Percentiles rank a stretch among this genome's conserved stretches.
phyloP scores from a whole-genome alignment of 1,140 invertebrate genomes.

The Pygmarrhopalites habei region DNA sequence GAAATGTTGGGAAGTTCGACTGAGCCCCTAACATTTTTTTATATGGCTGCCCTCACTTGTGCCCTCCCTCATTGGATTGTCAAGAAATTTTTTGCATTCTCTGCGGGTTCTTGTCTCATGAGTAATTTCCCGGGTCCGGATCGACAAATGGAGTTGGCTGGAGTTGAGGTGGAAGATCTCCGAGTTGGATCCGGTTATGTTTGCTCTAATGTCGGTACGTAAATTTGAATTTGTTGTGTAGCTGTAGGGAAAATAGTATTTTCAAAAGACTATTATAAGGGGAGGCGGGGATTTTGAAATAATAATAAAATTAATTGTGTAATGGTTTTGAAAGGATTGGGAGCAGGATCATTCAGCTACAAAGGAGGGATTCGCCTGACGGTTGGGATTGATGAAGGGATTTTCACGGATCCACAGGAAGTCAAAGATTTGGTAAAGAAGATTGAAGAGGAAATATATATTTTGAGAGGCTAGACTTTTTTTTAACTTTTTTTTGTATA shows the following conservation, averaged over 20 bases:
- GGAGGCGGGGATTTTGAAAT: too few relatives aligned
- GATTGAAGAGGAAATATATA: background rate
- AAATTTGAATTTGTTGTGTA: too few relatives aligned
- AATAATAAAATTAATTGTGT: background rate
- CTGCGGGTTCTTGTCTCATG: background rate
- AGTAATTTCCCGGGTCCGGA: background rate
- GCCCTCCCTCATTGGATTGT: conserved; percentile 6
- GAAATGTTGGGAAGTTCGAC: background rate
- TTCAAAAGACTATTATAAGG: background rate
- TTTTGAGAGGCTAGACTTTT: background rate
- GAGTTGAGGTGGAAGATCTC: background rate
- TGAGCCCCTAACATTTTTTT: background rate
- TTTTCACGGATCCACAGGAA: background rate
- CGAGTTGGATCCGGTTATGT: background rate
- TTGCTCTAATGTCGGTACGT: background rate
- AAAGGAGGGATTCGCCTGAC: background rate
- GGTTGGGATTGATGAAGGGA: background rate
- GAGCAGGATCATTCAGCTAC: background rate
- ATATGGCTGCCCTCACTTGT: conserved; percentile 2
- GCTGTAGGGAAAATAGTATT: background rate
- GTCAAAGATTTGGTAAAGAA: background rate
- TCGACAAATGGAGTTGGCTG: background rate
- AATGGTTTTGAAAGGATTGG: background rate
- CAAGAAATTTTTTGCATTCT: background rate
- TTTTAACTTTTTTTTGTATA: background rate